These are phyloP conservation scores for Heteromurus nitidus DNA, from an alignment of 2,888 invertebrate genomes.

Conservation along the genomic window DNA sequence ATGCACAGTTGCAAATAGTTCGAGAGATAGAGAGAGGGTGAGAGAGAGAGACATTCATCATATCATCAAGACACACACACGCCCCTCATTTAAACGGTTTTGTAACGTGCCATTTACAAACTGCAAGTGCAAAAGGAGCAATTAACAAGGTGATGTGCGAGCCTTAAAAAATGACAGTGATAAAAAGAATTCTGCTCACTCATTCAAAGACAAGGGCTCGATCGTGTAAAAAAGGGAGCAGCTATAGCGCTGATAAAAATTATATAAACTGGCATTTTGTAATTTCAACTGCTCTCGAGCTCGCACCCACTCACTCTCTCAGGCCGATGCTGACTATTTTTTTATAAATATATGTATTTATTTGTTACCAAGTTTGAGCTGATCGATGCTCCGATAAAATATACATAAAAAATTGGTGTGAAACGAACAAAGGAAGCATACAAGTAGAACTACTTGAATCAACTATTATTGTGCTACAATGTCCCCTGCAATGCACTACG, in stretches of 20 bases:
- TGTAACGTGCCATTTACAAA: slow-evolving; percentile 33
- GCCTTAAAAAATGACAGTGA: neutral
- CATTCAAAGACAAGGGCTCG: neutral
- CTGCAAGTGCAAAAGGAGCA: slow-evolving; percentile 36
- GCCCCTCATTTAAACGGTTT: slow-evolving; percentile 59
- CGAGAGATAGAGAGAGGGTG: neutral
- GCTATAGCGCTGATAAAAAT: neutral
- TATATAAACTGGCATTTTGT: neutral
- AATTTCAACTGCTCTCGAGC: neutral
- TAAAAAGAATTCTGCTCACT: neutral
- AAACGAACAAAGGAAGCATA: neutral
- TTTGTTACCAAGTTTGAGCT: neutral
- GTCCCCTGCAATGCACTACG: neutral
- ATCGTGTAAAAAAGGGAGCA: neutral
- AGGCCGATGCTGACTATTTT: neutral
- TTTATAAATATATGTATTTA: neutral
- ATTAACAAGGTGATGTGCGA: slow-evolving; percentile 27
- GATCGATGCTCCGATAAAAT: slow-evolving; percentile 3
- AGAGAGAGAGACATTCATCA: slow-evolving; percentile 12
- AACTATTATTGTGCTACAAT: neutral
- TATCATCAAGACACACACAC: slow-evolving; percentile 53
- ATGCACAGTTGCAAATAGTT: too few species aligned
- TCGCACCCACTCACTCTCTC: neutral
- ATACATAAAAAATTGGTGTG: neutral
- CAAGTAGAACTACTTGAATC: neutral